A percentile compares a stretch with the other conserved stretches of the same genome.
Conservation (phyloP, 2,888 invertebrate species). For the Noctua fimbriata region DNA sequence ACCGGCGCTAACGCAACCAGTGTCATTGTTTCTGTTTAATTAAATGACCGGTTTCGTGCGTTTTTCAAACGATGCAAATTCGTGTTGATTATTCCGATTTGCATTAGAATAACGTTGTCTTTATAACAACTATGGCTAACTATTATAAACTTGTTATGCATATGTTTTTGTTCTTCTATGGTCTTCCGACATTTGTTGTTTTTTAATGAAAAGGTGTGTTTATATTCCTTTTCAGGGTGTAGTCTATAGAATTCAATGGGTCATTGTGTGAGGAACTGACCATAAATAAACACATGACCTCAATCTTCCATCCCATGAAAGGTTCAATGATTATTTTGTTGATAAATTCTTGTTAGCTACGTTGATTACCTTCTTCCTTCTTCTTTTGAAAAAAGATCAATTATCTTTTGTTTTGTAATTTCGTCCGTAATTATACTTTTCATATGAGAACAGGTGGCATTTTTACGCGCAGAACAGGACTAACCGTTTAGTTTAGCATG, state of each 20-base stretch:
- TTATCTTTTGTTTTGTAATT: neutral
- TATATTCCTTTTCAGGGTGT: constrained; percentile 30
- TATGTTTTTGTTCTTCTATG: constrained; percentile 20
- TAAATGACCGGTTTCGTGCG: constrained; percentile 86
- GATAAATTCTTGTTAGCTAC: constrained; percentile 14
- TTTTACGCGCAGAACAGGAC: neutral
- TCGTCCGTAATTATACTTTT: fast-evolving
- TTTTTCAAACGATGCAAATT: constrained; percentile 79
- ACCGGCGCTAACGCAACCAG: constrained; percentile 76
- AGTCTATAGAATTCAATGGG: constrained; percentile 44
- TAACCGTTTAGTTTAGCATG: neutral
- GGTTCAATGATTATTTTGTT: constrained; percentile 13
- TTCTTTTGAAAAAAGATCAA: neutral
- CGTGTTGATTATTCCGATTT: constrained; percentile 59
- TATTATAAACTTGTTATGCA: constrained; percentile 5
- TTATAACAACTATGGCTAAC: neutral
- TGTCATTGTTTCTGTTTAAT: constrained; percentile 87
- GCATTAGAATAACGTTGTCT: constrained; percentile 51
- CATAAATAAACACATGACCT: constrained; percentile 55
- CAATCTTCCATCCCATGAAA: constrained; percentile 35
- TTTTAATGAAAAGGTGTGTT: constrained; percentile 31
- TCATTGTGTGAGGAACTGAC: constrained; percentile 38
- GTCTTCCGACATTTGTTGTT: constrained; percentile 32
- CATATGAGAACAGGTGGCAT: neutral
- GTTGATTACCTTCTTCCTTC: neutral